Evolutionary conservation across 2,797 vertebrate genomes (phyloP).

Genomic region (Amphiprion clarkii): DNA sequence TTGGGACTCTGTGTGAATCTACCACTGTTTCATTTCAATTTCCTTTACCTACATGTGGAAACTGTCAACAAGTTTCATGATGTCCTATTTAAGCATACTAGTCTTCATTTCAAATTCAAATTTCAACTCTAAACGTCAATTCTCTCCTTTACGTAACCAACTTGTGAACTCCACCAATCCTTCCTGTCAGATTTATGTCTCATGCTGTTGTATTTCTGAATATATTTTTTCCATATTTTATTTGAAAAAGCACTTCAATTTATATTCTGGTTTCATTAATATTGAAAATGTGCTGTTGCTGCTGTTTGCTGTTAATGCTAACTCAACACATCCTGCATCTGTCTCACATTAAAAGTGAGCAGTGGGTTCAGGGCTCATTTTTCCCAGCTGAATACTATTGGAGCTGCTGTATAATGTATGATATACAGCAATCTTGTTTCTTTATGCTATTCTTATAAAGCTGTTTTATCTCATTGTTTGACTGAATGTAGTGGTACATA

Average conservation of each 20-base stretch:
- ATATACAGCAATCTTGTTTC: not conserved
- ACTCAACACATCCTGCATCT: slow-evolving; percentile 42
- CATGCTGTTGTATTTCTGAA: not conserved
- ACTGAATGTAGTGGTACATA: too few relatives aligned
- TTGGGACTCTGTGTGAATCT: slow-evolving; percentile 7
- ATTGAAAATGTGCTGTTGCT: slow-evolving; percentile 21
- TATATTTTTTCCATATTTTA: not conserved
- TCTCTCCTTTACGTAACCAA: too few relatives aligned
- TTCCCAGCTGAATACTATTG: slow-evolving; percentile 20
- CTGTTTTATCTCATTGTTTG: too few relatives aligned
- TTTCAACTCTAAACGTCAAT: not conserved
- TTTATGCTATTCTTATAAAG: not conserved
- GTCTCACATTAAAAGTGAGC: slow-evolving; percentile 40
- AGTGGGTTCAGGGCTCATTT: not conserved
- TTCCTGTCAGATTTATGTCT: too few relatives aligned
- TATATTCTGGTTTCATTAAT: slow-evolving; percentile 4
- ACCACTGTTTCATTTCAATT: not conserved
- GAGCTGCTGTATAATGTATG: not conserved
- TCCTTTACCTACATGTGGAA: not conserved
- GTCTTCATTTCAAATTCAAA: not conserved
- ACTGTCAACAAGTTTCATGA: not conserved
- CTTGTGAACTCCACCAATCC: too few relatives aligned
- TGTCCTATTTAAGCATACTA: not conserved
- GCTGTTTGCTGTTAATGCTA: slow-evolving; percentile 28
- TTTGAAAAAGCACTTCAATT: not conserved